These are phyloP conservation scores for Pao palembangensis DNA, from an alignment of 2,113 vertebrate genomes.

Conservation along the genomic window DNA sequence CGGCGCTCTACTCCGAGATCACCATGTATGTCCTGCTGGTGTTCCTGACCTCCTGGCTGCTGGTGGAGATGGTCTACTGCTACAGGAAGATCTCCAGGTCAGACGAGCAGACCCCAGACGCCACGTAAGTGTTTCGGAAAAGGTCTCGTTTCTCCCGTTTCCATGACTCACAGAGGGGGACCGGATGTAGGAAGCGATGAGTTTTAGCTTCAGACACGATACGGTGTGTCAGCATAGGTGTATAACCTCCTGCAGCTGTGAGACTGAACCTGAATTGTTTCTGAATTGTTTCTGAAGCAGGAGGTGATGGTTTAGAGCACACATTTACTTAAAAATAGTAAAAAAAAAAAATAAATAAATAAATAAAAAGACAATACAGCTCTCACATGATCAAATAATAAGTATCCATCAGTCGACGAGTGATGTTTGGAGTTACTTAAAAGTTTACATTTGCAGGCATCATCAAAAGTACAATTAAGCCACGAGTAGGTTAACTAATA, in stretches of 20 bases:
- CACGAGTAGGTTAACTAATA: neutral
- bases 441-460: neutral
- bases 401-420: neutral
- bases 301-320: no score
- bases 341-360: neutral
- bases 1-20: slow-evolving; percentile 91
- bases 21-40: slow-evolving; percentile 98
- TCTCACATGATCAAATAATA: neutral
- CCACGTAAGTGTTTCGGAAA: slow-evolving; percentile 80
- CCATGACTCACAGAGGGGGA: no score
- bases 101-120: slow-evolving; percentile 88
- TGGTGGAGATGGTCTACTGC: slow-evolving; percentile 98
- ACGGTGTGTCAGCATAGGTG: slow-evolving; percentile 18
- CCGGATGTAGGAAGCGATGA: no score
- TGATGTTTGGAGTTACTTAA: no score
- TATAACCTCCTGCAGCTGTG: slow-evolving; percentile 32
- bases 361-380: neutral
- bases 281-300: no score
- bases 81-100: slow-evolving; percentile 96
- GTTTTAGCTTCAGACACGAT: no score
- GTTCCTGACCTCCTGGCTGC: slow-evolving; percentile 93
- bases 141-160: no score
- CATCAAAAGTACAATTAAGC: slow-evolving; percentile 3
- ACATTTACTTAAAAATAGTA: no score
- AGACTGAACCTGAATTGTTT: no score